Evolutionary conservation across 2,888 invertebrate genomes (phyloP).

Genomic region (Panzeria rudis): DNA sequence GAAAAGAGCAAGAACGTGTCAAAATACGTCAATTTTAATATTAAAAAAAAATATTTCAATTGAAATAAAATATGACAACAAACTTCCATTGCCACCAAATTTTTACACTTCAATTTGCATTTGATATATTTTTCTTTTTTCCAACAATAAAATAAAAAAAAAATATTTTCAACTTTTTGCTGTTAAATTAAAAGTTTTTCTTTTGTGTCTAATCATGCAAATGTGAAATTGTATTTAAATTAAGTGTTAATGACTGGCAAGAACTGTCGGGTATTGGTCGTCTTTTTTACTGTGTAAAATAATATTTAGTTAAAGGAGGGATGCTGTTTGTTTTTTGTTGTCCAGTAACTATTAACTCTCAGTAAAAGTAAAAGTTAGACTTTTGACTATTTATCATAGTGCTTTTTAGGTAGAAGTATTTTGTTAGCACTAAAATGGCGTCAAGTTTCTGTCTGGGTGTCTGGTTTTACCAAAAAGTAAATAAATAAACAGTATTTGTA

Average conservation of each 20-base stretch:
- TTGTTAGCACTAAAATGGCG: slow-evolving; percentile 36
- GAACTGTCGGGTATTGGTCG: background rate
- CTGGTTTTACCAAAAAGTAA: slow-evolving; percentile 44
- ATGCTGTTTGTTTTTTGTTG: background rate
- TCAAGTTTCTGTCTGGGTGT: slow-evolving; percentile 55
- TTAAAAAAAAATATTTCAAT: slow-evolving; percentile 40
- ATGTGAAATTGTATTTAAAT: slow-evolving; percentile 65
- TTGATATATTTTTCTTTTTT: too few species aligned
- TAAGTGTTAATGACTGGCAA: slow-evolving; percentile 67
- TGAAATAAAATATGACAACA: slow-evolving; percentile 29
- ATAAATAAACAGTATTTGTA: slow-evolving; percentile 1
- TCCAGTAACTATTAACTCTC: slow-evolving; percentile 6
- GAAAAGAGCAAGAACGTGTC: slow-evolving; percentile 43
- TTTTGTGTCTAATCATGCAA: slow-evolving; percentile 62
- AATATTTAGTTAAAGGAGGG: slow-evolving; percentile 25
- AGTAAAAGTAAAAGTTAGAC: slow-evolving; percentile 59
- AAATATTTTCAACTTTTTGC: background rate
- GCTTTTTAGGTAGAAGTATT: slow-evolving; percentile 8
- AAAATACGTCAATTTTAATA: slow-evolving; percentile 61
- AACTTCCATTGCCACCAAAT: slow-evolving; percentile 27
- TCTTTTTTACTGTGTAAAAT: background rate
- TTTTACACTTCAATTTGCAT: background rate
- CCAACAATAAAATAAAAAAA: background rate
- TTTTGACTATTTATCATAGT: slow-evolving; percentile 52
- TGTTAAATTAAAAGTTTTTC: slow-evolving; percentile 8